Conservation (phyloP, 2,888 invertebrate species). For the Trichacis sp. region DNA sequence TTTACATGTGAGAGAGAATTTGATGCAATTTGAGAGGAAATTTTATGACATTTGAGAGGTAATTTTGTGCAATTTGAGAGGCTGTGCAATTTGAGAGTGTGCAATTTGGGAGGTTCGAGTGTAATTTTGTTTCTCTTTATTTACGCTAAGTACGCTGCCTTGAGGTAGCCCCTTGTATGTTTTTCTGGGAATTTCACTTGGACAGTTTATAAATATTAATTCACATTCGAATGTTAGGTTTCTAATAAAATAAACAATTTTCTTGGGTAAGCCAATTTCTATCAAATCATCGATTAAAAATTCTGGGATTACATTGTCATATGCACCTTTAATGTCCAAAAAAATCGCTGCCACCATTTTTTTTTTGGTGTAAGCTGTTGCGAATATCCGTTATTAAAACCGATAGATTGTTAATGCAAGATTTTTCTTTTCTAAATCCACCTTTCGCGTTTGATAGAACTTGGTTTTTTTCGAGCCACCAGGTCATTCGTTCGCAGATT, state of each 20-base stretch:
- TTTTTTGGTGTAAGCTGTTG: constrained; percentile 5
- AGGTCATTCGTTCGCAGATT: not conserved
- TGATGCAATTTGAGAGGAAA: too few relatives aligned
- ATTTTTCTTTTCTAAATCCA: constrained; percentile 27
- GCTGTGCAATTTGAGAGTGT: too few relatives aligned
- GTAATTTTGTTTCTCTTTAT: too few relatives aligned
- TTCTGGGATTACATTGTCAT: constrained; percentile 19
- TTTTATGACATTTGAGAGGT: too few relatives aligned
- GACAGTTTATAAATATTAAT: constrained; percentile 6
- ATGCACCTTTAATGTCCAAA: constrained; percentile 20
- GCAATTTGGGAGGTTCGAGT: too few relatives aligned
- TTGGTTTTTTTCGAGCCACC: constrained; percentile 9
- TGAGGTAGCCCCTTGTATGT: constrained; percentile 12
- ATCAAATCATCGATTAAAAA: constrained; percentile 18
- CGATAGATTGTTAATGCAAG: constrained; percentile 14
- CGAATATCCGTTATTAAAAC: constrained; percentile 3
- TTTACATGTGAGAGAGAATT: too few relatives aligned
- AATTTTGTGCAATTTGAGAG: too few relatives aligned
- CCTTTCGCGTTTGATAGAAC: constrained; percentile 3
- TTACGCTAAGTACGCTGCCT: constrained; percentile 5
- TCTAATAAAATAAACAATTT: constrained; percentile 15
- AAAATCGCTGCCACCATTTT: constrained; percentile 10
- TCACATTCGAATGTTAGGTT: constrained; percentile 9
- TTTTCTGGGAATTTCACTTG: not conserved
- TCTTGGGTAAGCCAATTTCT: constrained; percentile 12